phyloP scores from a whole-genome alignment of 2,113 vertebrate species.

The Anser brachyrhynchus region DNA sequence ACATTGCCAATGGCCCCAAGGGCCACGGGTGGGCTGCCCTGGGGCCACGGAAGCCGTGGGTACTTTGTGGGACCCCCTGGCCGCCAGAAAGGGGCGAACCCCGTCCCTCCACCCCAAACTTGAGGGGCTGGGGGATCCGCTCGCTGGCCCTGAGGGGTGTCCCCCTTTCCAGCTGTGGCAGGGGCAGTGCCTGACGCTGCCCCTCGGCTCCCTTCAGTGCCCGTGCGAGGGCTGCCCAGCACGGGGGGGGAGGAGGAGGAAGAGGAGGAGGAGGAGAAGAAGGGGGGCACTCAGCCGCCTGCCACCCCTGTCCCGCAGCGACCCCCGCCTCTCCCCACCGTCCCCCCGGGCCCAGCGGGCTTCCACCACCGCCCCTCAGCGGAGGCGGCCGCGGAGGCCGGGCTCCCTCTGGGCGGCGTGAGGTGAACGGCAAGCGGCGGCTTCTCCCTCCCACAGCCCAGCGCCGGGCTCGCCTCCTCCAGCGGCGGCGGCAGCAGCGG shows the following conservation, averaged over 20 bases:
- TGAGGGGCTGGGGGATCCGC: neutral
- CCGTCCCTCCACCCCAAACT: neutral
- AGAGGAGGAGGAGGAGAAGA: too few species aligned
- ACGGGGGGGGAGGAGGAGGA: neutral
- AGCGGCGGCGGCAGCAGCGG: neutral
- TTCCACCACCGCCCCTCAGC: neutral
- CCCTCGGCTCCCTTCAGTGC: too few species aligned
- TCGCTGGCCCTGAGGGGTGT: neutral
- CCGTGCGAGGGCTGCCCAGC: neutral
- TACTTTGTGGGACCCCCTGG: too few species aligned
- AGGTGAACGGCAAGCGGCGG: constrained; percentile 52
- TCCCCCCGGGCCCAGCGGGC: neutral
- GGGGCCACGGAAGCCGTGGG: accelerated
- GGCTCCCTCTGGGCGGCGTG: constrained; percentile 60
- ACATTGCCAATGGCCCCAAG: neutral
- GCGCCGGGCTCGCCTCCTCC: constrained; percentile 32
- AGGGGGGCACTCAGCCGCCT: too few species aligned
- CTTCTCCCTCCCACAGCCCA: constrained; percentile 38
- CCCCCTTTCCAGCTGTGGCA: accelerated
- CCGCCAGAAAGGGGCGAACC: neutral
- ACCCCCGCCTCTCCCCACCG: neutral
- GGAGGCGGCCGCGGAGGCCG: constrained; percentile 16
- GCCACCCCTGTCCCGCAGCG: too few species aligned
- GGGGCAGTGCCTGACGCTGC: too few species aligned
- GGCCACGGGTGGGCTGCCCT: too few species aligned